Evolutionary conservation across 1,140 invertebrate genomes (phyloP).

Genomic region (Platorchestia sp.): DNA sequence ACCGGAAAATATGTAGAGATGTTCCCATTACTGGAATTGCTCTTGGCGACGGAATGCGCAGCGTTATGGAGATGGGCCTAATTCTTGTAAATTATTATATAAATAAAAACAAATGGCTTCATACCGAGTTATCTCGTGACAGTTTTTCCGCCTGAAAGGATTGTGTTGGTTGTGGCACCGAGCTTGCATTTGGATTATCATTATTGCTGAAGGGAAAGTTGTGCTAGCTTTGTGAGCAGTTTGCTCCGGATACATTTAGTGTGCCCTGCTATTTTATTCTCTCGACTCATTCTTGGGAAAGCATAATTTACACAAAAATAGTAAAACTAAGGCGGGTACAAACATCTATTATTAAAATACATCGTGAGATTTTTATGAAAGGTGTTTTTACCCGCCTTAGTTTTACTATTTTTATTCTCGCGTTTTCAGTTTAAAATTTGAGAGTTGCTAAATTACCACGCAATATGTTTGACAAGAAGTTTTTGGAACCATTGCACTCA

Average conservation of each 20-base stretch:
- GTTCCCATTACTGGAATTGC: slow-evolving; percentile 46
- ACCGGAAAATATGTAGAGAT: slow-evolving; percentile 31
- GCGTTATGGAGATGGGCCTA: slow-evolving; percentile 15
- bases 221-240: background rate
- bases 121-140: slow-evolving; percentile 4
- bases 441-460: too few species aligned
- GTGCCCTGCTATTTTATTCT: too few species aligned
- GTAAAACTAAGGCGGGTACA: too few species aligned
- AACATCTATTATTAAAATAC: too few species aligned
- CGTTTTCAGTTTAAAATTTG: too few species aligned
- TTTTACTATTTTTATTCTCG: too few species aligned
- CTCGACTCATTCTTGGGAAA: too few species aligned
- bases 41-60: background rate
- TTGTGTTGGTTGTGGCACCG: background rate
- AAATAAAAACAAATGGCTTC: slow-evolving; percentile 36
- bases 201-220: background rate
- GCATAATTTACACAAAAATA: too few species aligned
- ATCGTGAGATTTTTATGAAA: too few species aligned
- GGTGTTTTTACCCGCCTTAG: too few species aligned
- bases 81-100: slow-evolving; percentile 25
- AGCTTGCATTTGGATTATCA: background rate
- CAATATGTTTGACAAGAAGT: too few species aligned
- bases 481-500: too few species aligned
- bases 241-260: background rate
- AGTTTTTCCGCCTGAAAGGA: background rate